Evolutionary conservation across 2,888 invertebrate species (phyloP), one percentile per base, ranked within the genome.

Genomic region (Archips xylosteana): DNA sequence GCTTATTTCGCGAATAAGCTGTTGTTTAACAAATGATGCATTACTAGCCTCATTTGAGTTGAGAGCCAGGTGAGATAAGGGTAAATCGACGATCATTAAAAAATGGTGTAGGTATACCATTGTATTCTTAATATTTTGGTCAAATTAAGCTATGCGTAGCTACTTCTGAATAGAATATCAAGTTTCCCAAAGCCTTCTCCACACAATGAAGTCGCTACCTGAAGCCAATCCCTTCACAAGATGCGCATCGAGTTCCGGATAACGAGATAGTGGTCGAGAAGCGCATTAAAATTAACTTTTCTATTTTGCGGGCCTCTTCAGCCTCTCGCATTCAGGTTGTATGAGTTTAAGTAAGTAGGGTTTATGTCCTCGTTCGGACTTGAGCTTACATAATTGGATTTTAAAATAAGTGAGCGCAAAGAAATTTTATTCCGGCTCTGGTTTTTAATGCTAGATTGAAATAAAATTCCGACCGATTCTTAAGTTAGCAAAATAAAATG

Each of bases 281-380:
- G 76, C 79, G 85, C 80, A 87, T 88, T 86, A 85, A 87, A 89
- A 87, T 89, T 87, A 87, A 87, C 87, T 89, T 86, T 88, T 85
- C 84, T 85, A 85, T 87, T 88, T 82, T 82, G 80, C 80, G 78
- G 80, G 83, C 78, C 81, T 81, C 81, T 81, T 84, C 84, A 86
- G 80, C 80, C 82, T 80, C 79, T 81, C 80, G 83, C 77, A 82
- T 81, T 78, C 79, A 39, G 54, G 15, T 54, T 81, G 78, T 84
- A 84, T 82, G 78, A 59, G 49, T 64, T 68, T 70, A 70, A 74
- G 63, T 42, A 60, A 74, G 63, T 42, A 60, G 61, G 54, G 39
- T 69, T 63, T 51, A 72, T 32, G 54, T 57, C 57, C 57, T 57
- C 49, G n/a, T 49, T 49, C 32, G 57, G 57, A 32, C 32, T 67